Conservation (phyloP, 2,797 vertebrate genomes). For the Spheniscus humboldti region DNA sequence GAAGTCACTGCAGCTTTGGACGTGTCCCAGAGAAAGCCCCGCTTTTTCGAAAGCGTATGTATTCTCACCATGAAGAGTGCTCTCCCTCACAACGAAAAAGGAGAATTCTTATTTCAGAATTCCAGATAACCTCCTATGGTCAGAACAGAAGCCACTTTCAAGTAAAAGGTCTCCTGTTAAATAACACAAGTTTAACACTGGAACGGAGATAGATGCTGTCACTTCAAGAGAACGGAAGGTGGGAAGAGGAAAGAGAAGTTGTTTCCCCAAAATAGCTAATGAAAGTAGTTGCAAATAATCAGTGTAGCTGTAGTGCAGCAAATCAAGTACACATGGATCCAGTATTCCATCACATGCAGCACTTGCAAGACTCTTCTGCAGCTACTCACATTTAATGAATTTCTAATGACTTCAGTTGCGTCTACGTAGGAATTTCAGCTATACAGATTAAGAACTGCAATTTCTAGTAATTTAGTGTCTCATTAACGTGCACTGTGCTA, state of each 20-base stretch:
- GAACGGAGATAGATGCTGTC: not conserved
- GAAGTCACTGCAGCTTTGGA: not conserved
- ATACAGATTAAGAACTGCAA: not conserved
- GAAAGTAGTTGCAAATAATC: not conserved
- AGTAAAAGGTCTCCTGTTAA: not conserved
- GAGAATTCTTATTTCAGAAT: not conserved
- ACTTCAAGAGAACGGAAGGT: not conserved
- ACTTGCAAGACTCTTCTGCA: not conserved
- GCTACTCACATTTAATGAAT: not conserved
- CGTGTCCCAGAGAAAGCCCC: not conserved
- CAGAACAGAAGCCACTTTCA: not conserved
- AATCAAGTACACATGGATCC: not conserved
- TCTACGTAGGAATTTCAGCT: not conserved
- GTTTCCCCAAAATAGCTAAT: not conserved
- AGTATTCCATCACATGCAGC: not conserved
- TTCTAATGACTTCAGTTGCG: not conserved
- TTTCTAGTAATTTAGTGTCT: not conserved
- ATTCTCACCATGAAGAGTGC: not conserved
- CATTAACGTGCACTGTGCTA: accelerated
- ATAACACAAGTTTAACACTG: not conserved
- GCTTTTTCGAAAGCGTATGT: not conserved
- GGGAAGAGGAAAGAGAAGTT: not conserved
- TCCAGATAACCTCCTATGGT: not conserved
- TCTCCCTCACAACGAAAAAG: not conserved
- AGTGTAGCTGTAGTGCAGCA: not conserved